Percentiles rank a stretch among this genome's conserved stretches.
These are phyloP conservation scores for Istiophorus platypterus DNA, from an alignment of 2,113 vertebrate genomes.

Conservation along the genomic window DNA sequence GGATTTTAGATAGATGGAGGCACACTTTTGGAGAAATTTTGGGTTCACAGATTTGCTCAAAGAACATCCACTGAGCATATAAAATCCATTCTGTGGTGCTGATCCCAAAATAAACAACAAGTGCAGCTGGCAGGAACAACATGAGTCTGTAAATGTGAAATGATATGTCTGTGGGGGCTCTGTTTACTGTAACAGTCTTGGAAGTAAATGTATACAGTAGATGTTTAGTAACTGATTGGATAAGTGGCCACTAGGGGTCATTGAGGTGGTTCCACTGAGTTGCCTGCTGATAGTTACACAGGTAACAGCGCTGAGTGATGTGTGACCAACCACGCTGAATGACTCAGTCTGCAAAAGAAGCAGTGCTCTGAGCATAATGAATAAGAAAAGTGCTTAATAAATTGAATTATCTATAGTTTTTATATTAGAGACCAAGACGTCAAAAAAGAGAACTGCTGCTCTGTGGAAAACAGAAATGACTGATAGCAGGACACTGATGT, in stretches of 20 bases:
- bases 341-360: not conserved
- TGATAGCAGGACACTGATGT: not conserved
- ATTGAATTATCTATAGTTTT: not conserved
- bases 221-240: slow-evolving; percentile 1
- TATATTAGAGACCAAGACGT: not conserved
- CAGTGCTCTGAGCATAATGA: not conserved
- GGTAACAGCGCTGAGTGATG: not conserved
- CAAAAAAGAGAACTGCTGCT: not conserved
- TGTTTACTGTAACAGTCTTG: not conserved
- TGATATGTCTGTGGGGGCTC: not conserved
- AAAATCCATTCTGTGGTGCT: not conserved
- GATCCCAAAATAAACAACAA: not conserved
- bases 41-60: not conserved
- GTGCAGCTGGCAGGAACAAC: not conserved
- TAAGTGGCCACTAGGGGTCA: slow-evolving; percentile 68
- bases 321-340: not conserved
- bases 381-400: not conserved
- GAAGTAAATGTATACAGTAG: not conserved
- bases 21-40: not conserved
- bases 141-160: not conserved
- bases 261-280: slow-evolving; percentile 49
- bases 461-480: not conserved
- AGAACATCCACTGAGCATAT: not conserved
- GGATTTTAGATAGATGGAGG: not conserved
- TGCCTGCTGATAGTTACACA: not conserved